phyloP scores from a whole-genome alignment of 37 sponge, comb jelly and placozoan species.

The Axinella damicornis region DNA sequence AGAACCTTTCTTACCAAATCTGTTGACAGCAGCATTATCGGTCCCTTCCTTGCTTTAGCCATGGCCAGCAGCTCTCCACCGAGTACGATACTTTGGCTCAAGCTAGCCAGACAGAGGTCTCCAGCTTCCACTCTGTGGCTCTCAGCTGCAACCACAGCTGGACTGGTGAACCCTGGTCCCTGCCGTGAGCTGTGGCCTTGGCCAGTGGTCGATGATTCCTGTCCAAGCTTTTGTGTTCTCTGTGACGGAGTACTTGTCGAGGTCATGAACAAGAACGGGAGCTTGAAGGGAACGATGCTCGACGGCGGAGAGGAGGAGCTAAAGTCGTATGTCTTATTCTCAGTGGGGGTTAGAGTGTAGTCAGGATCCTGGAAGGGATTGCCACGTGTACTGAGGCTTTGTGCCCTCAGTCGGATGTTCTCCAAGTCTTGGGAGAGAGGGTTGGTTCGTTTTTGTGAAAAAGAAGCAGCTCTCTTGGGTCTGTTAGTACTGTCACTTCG shows the following conservation, averaged over 20 bases:
- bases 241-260: too few relatives aligned
- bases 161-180: neutral
- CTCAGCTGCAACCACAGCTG: too few relatives aligned
- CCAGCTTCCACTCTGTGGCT: neutral
- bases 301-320: slow-evolving; percentile 18
- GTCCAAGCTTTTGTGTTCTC: too few relatives aligned
- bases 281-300: slow-evolving; percentile 8
- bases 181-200: neutral
- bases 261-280: slow-evolving; percentile 13
- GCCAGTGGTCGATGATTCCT: too few relatives aligned
- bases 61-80: slow-evolving; percentile 60
- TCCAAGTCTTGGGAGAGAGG: neutral
- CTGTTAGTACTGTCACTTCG: too few relatives aligned
- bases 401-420: neutral
- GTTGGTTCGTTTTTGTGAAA: slow-evolving; percentile 11
- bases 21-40: slow-evolving; percentile 59
- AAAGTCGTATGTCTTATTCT: neutral
- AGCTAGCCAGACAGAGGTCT: slow-evolving; percentile 3
- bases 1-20: slow-evolving; percentile 35
- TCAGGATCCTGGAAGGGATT: neutral
- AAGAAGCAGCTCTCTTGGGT: slow-evolving; percentile 15
- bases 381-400: slow-evolving; percentile 22
- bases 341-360: neutral
- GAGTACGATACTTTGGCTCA: slow-evolving; percentile 17
- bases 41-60: slow-evolving; percentile 65